Percentiles rank a stretch among this genome's conserved stretches.
Evolutionary conservation across 2,888 invertebrate genomes (phyloP).

Genomic region (Diaperis boleti): DNA sequence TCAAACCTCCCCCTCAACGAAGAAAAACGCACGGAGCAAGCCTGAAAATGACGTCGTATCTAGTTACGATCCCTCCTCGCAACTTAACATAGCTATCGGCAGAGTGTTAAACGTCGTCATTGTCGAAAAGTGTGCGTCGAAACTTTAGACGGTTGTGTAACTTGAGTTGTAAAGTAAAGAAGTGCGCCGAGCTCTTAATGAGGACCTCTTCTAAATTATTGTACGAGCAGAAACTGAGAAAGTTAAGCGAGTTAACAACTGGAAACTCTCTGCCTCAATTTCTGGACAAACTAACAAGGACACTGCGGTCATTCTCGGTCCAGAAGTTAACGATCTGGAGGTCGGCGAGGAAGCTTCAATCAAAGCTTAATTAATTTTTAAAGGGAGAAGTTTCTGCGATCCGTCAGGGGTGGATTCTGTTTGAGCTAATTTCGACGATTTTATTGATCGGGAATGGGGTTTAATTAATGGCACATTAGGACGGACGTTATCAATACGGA

Average conservation of each 20-base stretch:
- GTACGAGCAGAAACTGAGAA: slow-evolving; percentile 48
- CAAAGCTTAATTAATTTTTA: slow-evolving; percentile 40
- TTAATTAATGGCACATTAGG: slow-evolving; percentile 59
- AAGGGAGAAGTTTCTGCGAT: slow-evolving; percentile 14
- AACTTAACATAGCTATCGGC: slow-evolving; percentile 24
- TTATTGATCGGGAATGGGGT: slow-evolving; percentile 43
- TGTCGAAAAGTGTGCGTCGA: slow-evolving; percentile 45
- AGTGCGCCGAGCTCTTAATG: slow-evolving; percentile 49
- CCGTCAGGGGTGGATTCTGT: not conserved
- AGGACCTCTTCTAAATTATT: slow-evolving; percentile 53
- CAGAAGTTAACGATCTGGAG: slow-evolving; percentile 43
- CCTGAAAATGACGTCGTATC: slow-evolving; percentile 22
- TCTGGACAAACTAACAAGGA: slow-evolving; percentile 53
- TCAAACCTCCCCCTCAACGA: slow-evolving; percentile 6
- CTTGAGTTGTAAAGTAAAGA: slow-evolving; percentile 43
- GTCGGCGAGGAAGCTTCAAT: slow-evolving; percentile 21
- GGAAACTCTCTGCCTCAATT: slow-evolving; percentile 48
- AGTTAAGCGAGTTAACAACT: slow-evolving; percentile 53
- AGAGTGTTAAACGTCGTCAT: slow-evolving; percentile 40
- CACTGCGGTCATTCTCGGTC: slow-evolving; percentile 42
- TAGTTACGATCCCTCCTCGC: slow-evolving; percentile 18
- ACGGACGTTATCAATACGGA: slow-evolving; percentile 49
- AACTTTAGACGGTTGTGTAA: slow-evolving; percentile 46
- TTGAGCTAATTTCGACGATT: slow-evolving; percentile 27
- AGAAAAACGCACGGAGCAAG: slow-evolving; percentile 10